A percentile compares a stretch with the other conserved stretches of the same genome.
Evolutionary conservation across 2,113 vertebrate species (phyloP).

Genomic region (Lasiurus cinereus): DNA sequence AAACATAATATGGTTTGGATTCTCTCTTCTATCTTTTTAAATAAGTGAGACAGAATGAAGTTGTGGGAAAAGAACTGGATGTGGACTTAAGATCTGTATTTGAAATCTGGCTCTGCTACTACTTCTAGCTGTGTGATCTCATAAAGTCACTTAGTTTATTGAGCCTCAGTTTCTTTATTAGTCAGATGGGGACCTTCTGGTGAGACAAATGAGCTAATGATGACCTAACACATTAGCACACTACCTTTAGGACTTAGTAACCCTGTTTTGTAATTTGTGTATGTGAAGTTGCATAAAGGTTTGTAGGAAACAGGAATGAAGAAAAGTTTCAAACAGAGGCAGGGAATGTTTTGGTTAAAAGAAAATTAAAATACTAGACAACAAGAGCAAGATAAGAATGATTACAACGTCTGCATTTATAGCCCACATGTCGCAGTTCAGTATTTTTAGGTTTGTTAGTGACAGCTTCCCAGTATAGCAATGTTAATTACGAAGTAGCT

Average conservation of each 20-base stretch:
- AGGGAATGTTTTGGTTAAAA: conserved; percentile 39
- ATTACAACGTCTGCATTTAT: conserved; percentile 59
- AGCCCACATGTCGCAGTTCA: conserved; percentile 56
- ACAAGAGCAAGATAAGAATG: conserved; percentile 64
- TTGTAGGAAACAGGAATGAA: neutral
- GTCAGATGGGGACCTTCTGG: neutral
- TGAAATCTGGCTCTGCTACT: neutral
- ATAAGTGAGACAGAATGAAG: conserved; percentile 37
- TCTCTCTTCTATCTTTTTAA: conserved; percentile 56
- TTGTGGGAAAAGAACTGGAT: neutral
- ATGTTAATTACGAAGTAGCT: conserved; percentile 60
- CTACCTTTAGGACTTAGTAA: neutral
- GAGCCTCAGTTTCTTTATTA: neutral
- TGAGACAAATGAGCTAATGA: conserved; percentile 7
- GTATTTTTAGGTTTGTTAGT: conserved; percentile 73
- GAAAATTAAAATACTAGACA: conserved; percentile 51
- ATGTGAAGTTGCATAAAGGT: neutral
- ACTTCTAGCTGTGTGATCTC: neutral
- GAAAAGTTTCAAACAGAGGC: neutral
- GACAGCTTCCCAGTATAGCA: conserved; percentile 65
- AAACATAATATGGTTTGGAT: conserved; percentile 62
- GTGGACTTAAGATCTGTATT: neutral
- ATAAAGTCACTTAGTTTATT: neutral
- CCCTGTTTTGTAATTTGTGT: neutral
- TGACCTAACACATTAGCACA: neutral